These are phyloP conservation scores for Pollenia amentaria DNA, from an alignment of 2,888 invertebrate genomes.

Conservation along the genomic window DNA sequence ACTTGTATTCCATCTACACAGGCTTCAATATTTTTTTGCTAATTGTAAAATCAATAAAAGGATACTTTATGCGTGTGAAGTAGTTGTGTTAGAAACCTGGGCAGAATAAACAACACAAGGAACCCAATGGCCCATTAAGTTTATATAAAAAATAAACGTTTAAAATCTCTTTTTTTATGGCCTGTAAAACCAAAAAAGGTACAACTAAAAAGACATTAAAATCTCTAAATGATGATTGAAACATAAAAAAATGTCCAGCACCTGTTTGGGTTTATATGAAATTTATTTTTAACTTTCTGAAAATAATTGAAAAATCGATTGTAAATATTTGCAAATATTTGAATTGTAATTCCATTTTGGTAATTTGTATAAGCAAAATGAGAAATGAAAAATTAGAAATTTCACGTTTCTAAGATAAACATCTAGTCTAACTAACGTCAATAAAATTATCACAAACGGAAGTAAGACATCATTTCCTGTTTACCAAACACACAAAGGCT, in stretches of 20 bases:
- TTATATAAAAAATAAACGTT: constrained; percentile 37
- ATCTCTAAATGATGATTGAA: constrained; percentile 40
- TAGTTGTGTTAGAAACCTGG: constrained; percentile 26
- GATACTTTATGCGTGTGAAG: constrained; percentile 40
- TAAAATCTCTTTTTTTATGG: constrained; percentile 55
- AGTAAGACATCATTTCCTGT: constrained; percentile 65
- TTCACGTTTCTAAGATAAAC: neutral
- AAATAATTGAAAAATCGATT: constrained; percentile 6
- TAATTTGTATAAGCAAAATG: neutral
- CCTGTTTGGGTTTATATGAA: constrained; percentile 13
- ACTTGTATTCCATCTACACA: neutral
- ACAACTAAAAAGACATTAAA: neutral
- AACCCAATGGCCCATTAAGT: constrained; percentile 41
- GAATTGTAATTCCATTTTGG: neutral
- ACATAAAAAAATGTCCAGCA: constrained; percentile 25
- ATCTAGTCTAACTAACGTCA: constrained; percentile 6
- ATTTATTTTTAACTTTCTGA: neutral
- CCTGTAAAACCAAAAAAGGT: constrained; percentile 33
- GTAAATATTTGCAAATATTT: neutral
- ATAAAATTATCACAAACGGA: constrained; percentile 51
- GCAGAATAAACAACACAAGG: constrained; percentile 14
- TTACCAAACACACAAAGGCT: constrained; percentile 13
- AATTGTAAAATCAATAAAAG: constrained; percentile 72
- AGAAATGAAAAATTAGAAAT: constrained; percentile 2
- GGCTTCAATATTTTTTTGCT: constrained; percentile 42